Percentiles rank a stretch among this genome's conserved stretches.
phyloP scores from a whole-genome alignment of 2,113 vertebrate genomes.

The Leptocoma aspasia region DNA sequence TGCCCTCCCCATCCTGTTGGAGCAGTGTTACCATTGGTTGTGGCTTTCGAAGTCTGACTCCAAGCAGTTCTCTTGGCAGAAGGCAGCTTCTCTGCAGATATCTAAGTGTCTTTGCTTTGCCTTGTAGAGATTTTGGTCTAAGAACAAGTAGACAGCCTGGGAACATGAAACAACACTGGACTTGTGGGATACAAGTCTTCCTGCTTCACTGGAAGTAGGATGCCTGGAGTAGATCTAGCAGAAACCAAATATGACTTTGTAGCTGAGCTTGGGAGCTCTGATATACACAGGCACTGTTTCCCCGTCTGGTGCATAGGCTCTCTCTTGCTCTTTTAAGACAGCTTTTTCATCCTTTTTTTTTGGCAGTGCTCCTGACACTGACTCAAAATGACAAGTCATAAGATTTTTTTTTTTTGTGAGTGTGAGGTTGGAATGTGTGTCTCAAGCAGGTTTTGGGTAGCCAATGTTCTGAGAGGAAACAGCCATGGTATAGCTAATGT shows the following conservation, averaged over 20 bases:
- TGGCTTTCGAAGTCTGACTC: neutral
- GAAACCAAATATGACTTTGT: neutral
- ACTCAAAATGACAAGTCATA: slow-evolving; percentile 41
- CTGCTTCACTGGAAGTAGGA: neutral
- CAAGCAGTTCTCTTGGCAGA: neutral
- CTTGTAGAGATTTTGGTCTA: neutral
- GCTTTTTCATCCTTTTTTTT: slow-evolving; percentile 1
- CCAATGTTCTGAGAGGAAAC: neutral
- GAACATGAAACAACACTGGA: neutral
- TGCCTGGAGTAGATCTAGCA: neutral
- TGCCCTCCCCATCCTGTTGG: neutral
- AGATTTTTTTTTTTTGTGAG: neutral
- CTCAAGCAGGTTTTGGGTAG: neutral
- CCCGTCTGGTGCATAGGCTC: neutral
- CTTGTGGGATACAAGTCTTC: neutral
- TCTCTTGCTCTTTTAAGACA: slow-evolving; percentile 28
- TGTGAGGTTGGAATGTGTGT: neutral
- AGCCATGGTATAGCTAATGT: neutral
- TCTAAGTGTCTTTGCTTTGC: neutral
- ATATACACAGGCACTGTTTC: neutral
- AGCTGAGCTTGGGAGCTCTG: neutral
- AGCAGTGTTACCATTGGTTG: neutral
- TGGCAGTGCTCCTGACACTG: slow-evolving; percentile 39
- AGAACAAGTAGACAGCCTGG: neutral
- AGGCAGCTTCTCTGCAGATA: neutral